Evolutionary conservation across 2,888 invertebrate species (phyloP), one percentile per base, ranked within the genome.

Genomic region (Tridacna crocea): DNA sequence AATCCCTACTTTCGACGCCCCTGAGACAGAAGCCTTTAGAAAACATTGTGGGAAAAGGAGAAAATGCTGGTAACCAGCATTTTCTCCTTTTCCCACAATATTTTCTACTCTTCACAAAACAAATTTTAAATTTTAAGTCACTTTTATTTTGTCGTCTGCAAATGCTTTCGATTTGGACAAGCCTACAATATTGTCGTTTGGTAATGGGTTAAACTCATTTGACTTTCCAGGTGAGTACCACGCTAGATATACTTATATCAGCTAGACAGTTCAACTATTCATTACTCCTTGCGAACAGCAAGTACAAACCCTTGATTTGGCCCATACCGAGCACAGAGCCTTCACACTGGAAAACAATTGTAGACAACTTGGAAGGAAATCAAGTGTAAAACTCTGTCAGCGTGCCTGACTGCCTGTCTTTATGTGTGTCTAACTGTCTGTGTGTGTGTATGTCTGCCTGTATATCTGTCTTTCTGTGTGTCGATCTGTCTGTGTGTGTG

Each of bases 211-310:
- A n/a, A n/a, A n/a, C n/a, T n/a, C n/a, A n/a, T n/a, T n/a, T n/a
- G n/a, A n/a, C n/a, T 13, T 70, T 70, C 15, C 15, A 70, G 70
- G 70, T 70, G 48, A 70, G 70, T 22, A 13, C 70, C 11, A 22
- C 6, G 48, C 51, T 70, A 10, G 13, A 51, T 15, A 51, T 70
- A n/a, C 26, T 24, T n/a, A 4, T 70, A 22, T 70, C 70, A 26
- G 70, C 70, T 8, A n/a, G 51, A 51, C 70, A 70, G 51, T 70
- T 70, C 51, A 70, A 70, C 51, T 70, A 70, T 26, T 22, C 70
- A 15, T 24, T 70, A 12, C 19, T 70, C 22, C 19, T 70, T 10
- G 70, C 70, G 8, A 8, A 47, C 51, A 51, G 70, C 24, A 51
- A 17, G 0, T 51, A 46, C 48, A 48, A 51, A 24, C 70, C 70